Percentiles rank a stretch among this genome's conserved stretches.
phyloP scores from a whole-genome alignment of 1,140 invertebrate genomes.

The Drosophila yakuba region DNA sequence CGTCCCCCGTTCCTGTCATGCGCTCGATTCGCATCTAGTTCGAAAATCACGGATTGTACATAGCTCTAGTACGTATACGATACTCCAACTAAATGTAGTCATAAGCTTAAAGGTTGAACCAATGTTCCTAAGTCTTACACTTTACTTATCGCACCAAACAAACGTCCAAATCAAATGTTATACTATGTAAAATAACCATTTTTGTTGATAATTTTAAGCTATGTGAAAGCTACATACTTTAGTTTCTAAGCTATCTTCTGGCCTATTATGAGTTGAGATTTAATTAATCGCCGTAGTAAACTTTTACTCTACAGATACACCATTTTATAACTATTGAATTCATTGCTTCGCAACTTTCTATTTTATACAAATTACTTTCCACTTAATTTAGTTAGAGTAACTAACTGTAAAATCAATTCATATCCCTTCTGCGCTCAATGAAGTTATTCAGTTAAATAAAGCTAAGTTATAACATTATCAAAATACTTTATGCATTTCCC shows the following conservation, averaged over 20 bases:
- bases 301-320: not conserved
- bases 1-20: not conserved
- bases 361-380: constrained; percentile 1
- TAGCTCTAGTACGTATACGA: constrained; percentile 20
- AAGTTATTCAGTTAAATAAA: constrained; percentile 1
- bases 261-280: not conserved
- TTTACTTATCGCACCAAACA: constrained; percentile 20
- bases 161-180: constrained; percentile 22
- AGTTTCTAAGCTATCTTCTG: not conserved
- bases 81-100: not conserved
- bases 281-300: not conserved
- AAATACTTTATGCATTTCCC: not conserved
- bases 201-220: constrained; percentile 7
- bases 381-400: not conserved
- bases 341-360: not conserved
- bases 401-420: not conserved
- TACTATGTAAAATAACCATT: constrained; percentile 2
- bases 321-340: not conserved
- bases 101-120: constrained; percentile 38
- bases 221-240: constrained; percentile 3
- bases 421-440: not conserved
- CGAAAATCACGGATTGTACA: constrained; percentile 10
- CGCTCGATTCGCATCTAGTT: constrained; percentile 61
- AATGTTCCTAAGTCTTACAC: constrained; percentile 30
- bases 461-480: too few species aligned